A percentile compares a stretch with the other conserved stretches of the same genome.
Conservation (phyloP, 2,797 vertebrate genomes). For the Anguilla megastoma region DNA sequence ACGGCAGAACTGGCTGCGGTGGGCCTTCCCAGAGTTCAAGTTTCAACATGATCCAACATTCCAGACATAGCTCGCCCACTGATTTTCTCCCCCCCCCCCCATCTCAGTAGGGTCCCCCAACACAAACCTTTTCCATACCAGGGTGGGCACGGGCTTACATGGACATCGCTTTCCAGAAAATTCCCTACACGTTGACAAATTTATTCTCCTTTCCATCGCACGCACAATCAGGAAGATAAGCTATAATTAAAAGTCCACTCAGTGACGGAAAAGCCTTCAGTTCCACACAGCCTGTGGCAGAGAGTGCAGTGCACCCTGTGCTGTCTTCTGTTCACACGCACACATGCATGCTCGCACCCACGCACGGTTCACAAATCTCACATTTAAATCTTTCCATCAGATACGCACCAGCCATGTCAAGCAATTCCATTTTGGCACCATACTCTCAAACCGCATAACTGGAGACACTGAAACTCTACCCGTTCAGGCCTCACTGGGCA, state of each 20-base stretch:
- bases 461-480: constrained; percentile 60
- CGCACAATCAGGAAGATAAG: constrained; percentile 22
- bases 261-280: constrained; percentile 16
- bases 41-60: constrained; percentile 75
- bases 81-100: constrained; percentile 47
- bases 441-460: constrained; percentile 52
- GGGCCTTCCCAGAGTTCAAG: constrained; percentile 69
- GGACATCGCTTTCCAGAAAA: constrained; percentile 49
- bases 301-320: not conserved
- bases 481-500: constrained; percentile 57
- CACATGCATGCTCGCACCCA: not conserved
- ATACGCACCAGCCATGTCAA: not conserved
- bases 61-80: constrained; percentile 74
- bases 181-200: constrained; percentile 40
- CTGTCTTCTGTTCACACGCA: not conserved
- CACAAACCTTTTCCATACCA: constrained; percentile 20
- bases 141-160: constrained; percentile 37
- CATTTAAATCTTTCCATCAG: not conserved
- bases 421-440: constrained; percentile 31
- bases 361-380: not conserved
- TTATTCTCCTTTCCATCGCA: not conserved
- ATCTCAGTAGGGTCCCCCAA: constrained; percentile 25
- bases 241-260: constrained; percentile 29
- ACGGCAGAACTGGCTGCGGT: constrained; percentile 38
- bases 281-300: constrained; percentile 13